These are phyloP conservation scores for Brachystomella parvula DNA, from an alignment of 1,140 invertebrate genomes.

Conservation along the genomic window DNA sequence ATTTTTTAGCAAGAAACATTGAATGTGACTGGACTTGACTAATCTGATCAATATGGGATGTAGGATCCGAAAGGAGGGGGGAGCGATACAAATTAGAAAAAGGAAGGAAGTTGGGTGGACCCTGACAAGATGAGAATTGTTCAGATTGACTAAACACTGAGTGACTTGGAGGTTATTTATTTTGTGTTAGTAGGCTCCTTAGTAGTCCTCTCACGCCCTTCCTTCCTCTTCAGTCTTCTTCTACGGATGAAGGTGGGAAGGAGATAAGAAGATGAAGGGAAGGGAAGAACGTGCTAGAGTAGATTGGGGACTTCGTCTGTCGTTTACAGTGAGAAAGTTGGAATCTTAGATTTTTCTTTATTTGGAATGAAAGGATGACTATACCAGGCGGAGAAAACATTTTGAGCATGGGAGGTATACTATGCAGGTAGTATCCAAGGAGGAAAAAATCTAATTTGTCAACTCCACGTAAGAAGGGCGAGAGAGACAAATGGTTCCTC, in stretches of 20 bases:
- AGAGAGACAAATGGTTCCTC: constrained; percentile 36
- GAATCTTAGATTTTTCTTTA: neutral
- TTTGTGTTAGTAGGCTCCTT: constrained; percentile 3
- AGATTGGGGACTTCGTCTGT: constrained; percentile 1
- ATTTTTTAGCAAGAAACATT: no score
- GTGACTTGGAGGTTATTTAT: constrained; percentile 2
- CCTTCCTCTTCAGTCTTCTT: neutral
- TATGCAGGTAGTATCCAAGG: neutral
- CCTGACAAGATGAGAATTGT: constrained; percentile 6
- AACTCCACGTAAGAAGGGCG: constrained; percentile 29
- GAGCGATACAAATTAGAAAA: neutral
- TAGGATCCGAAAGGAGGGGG: neutral
- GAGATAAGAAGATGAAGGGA: neutral
- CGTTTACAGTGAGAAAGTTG: neutral
- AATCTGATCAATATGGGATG: no score
- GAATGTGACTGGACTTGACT: no score
- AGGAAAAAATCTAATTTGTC: constrained; percentile 38
- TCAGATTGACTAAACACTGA: constrained; percentile 3
- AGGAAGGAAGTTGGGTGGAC: neutral
- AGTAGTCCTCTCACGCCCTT: neutral
- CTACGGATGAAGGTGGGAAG: neutral
- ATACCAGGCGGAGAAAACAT: neutral
- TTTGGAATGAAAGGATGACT: neutral
- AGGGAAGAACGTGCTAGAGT: neutral
- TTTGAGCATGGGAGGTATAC: neutral